Evolutionary conservation across 2,113 vertebrate species (phyloP).

Genomic region (Passer domesticus): DNA sequence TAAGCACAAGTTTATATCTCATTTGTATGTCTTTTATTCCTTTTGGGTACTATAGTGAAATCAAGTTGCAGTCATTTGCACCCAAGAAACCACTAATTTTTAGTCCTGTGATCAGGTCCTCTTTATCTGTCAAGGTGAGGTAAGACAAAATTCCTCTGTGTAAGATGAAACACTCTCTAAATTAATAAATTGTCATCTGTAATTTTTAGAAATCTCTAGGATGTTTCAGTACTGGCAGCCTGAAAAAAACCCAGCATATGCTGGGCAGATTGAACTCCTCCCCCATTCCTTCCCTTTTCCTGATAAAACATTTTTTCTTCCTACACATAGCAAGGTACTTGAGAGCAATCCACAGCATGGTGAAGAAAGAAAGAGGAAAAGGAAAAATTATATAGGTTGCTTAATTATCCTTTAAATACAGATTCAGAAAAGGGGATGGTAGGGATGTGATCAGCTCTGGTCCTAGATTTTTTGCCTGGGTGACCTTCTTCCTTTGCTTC

Average conservation of each 20-base stretch:
- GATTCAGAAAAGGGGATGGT: background rate
- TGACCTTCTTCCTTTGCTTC: background rate
- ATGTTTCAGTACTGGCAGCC: background rate
- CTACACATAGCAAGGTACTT: background rate
- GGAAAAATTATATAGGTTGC: background rate
- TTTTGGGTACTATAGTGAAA: background rate
- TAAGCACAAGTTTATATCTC: background rate
- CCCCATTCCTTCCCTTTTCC: background rate
- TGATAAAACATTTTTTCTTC: background rate
- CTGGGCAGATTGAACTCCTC: background rate
- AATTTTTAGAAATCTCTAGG: background rate
- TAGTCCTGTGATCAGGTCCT: background rate
- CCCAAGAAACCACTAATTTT: background rate
- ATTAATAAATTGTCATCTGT: background rate
- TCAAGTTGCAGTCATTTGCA: background rate
- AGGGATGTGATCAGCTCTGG: background rate
- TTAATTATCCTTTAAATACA: background rate
- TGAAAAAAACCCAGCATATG: background rate
- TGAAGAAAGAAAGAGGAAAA: background rate
- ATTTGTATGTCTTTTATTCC: background rate
- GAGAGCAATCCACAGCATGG: background rate
- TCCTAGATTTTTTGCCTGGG: background rate
- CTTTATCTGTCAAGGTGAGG: background rate
- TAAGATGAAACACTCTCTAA: background rate
- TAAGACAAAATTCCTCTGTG: background rate